phyloP scores from a whole-genome alignment of 2,113 vertebrate species.

The Myxocyprinus asiaticus region DNA sequence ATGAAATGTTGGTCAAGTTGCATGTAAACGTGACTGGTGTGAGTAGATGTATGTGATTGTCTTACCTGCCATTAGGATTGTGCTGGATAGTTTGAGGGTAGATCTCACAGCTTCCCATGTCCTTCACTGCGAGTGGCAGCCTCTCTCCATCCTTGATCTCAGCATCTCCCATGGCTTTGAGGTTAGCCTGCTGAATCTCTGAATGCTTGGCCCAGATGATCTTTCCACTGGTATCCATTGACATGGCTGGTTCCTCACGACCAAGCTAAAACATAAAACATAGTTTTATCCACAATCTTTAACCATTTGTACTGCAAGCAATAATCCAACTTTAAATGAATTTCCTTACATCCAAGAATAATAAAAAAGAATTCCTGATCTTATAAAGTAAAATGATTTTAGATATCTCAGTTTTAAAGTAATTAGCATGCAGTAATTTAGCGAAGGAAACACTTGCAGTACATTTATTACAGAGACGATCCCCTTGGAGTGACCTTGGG shows the following conservation, averaged over 20 bases:
- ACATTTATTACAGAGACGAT: too few relatives aligned
- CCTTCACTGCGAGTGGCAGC: slow-evolving; percentile 93
- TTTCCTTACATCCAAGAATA: too few relatives aligned
- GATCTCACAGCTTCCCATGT: slow-evolving; percentile 99
- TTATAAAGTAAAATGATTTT: too few relatives aligned
- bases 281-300: background rate
- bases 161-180: slow-evolving; percentile 98
- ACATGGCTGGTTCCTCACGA: slow-evolving; percentile 98
- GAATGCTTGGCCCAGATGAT: slow-evolving; percentile 99
- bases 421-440: background rate
- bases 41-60: background rate
- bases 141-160: slow-evolving; percentile 98
- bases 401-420: too few relatives aligned
- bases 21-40: background rate
- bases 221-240: slow-evolving; percentile 97
- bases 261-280: slow-evolving; percentile 85
- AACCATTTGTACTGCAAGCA: too few relatives aligned
- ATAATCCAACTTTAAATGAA: too few relatives aligned
- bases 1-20: background rate
- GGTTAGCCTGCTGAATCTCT: slow-evolving; percentile 97
- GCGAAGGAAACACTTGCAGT: too few relatives aligned
- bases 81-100: slow-evolving; percentile 99
- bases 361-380: too few relatives aligned
- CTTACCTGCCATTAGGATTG: slow-evolving; percentile 95
- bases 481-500: too few relatives aligned